Evolutionary conservation across 2,113 vertebrate genomes (phyloP).

Genomic region (Potamarius usumacintae): DNA sequence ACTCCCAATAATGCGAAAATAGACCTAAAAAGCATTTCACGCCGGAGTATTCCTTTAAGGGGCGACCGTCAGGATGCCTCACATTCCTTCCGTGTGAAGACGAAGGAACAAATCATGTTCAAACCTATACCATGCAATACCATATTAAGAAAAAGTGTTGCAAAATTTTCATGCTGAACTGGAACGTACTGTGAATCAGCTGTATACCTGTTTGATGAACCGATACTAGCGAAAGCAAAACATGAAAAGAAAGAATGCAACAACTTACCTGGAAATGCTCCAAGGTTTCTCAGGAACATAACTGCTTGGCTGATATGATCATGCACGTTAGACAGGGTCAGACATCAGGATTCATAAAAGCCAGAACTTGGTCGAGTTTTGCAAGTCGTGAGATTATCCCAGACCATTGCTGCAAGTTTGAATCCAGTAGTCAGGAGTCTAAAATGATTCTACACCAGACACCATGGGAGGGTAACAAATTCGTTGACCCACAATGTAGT

Average conservation of each 20-base stretch:
- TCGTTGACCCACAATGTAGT: not conserved
- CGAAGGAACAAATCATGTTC: too few species aligned
- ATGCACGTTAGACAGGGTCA: not conserved
- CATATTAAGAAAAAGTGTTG: too few species aligned
- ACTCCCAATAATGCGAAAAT: too few species aligned
- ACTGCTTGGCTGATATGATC: not conserved
- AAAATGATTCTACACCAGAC: not conserved
- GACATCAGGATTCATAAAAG: not conserved
- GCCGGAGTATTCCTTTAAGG: too few species aligned
- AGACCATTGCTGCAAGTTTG: not conserved
- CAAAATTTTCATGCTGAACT: too few species aligned
- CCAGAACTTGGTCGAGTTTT: not conserved
- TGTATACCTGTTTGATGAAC: too few species aligned
- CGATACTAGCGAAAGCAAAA: not conserved
- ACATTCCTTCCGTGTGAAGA: too few species aligned
- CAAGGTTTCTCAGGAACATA: not conserved
- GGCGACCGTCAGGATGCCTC: too few species aligned
- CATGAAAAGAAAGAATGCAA: not conserved
- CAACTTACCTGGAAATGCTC: not conserved
- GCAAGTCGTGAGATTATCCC: not conserved
- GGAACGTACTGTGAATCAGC: too few species aligned
- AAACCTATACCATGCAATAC: too few species aligned
- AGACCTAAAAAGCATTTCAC: too few species aligned
- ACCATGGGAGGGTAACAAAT: not conserved
- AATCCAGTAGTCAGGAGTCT: not conserved